Conservation (phyloP, 2,113 vertebrate genomes). For the Malaclemys terrapin region DNA sequence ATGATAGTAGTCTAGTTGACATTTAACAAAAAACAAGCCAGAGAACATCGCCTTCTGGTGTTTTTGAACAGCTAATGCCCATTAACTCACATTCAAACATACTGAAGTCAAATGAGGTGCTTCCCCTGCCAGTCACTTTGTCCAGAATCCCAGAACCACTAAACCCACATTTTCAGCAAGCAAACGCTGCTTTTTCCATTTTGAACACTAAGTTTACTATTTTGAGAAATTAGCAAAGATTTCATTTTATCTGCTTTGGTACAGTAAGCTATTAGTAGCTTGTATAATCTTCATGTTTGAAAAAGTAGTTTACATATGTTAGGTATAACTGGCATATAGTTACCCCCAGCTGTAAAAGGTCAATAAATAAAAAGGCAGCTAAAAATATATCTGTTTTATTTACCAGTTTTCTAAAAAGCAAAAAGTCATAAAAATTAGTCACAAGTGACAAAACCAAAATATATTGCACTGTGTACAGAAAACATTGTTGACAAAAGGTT, state of each 20-base stretch:
- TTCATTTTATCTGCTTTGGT: background rate
- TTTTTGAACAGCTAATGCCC: background rate
- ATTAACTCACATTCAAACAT: background rate
- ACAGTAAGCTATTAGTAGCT: background rate
- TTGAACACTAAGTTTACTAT: background rate
- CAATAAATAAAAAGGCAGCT: constrained; percentile 53
- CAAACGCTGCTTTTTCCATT: background rate
- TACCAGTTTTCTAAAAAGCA: constrained; percentile 85
- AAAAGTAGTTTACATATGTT: background rate
- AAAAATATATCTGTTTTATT: constrained; percentile 87
- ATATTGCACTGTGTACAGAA: constrained; percentile 79
- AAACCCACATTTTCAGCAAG: background rate
- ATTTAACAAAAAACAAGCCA: background rate
- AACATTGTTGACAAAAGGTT: constrained; percentile 67
- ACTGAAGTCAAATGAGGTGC: background rate
- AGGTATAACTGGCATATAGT: background rate
- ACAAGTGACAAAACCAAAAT: constrained; percentile 78
- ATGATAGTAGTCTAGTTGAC: background rate
- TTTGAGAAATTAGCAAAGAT: background rate
- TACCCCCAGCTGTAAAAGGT: background rate
- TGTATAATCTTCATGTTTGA: background rate
- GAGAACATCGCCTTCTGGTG: background rate
- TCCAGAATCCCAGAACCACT: accelerated
- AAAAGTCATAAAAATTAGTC: constrained; percentile 83
- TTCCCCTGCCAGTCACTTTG: accelerated